phyloP scores from a whole-genome alignment of 2,888 invertebrate genomes.

The Monopis laevigella region DNA sequence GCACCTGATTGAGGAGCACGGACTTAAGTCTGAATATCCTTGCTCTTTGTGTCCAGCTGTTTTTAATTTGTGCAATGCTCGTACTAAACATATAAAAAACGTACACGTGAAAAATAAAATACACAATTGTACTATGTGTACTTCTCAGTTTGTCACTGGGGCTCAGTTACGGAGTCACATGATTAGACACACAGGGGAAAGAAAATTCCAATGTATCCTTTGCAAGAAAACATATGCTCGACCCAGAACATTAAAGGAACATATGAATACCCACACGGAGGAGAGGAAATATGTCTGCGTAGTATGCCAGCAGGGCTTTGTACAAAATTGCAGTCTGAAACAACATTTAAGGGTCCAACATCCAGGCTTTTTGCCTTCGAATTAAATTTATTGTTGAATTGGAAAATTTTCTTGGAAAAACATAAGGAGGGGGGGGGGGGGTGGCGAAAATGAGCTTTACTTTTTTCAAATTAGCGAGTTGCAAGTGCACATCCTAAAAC shows the following conservation, averaged over 20 bases:
- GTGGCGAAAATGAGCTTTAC: too few relatives aligned
- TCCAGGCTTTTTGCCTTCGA: constrained; percentile 27
- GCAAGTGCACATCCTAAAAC: too few relatives aligned
- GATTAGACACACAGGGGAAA: constrained; percentile 38
- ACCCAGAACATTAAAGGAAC: constrained; percentile 38
- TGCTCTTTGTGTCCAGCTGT: constrained; percentile 45
- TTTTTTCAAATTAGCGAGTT: too few relatives aligned
- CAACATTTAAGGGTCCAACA: constrained; percentile 49
- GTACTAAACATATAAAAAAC: constrained; percentile 44
- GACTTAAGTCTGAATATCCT: constrained; percentile 39
- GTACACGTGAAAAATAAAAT: constrained; percentile 33
- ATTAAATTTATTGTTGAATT: too few relatives aligned
- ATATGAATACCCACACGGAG: constrained; percentile 38
- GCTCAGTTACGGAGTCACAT: constrained; percentile 39
- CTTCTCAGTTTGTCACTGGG: constrained; percentile 37
- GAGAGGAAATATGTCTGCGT: constrained; percentile 40
- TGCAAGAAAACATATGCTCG: constrained; percentile 52
- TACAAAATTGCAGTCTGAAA: constrained; percentile 52
- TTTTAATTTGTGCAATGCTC: constrained; percentile 39
- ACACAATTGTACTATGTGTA: constrained; percentile 32
- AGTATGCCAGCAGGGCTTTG: constrained; percentile 34
- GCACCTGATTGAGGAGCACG: constrained; percentile 37
- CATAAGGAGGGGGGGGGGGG: too few relatives aligned
- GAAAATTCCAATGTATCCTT: constrained; percentile 45
- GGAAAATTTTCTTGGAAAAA: too few relatives aligned